Evolutionary conservation across 2,888 invertebrate genomes (phyloP).

Genomic region (Pilophorus perplexus): DNA sequence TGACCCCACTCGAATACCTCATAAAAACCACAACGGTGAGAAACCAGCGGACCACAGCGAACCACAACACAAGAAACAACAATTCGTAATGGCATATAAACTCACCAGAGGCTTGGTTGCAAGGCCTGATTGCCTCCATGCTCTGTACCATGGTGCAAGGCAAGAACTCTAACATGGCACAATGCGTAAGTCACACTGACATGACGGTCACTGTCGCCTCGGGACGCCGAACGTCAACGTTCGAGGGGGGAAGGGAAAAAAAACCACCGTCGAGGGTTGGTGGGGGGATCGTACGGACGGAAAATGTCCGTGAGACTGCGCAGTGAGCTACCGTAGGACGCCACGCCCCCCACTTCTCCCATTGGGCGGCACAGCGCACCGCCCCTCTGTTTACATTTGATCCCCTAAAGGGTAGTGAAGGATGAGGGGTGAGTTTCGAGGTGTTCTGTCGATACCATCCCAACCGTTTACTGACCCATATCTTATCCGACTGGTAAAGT

Average conservation of each 20-base stretch:
- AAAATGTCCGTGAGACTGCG: constrained; percentile 14
- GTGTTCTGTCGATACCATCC: constrained; percentile 18
- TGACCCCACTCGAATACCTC: no score
- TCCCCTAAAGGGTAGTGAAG: constrained; percentile 6
- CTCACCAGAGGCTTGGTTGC: constrained; percentile 46
- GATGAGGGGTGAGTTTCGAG: background rate
- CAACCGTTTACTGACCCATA: constrained; percentile 28
- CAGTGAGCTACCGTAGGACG: no score
- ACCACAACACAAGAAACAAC: no score
- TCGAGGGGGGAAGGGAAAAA: constrained; percentile 13
- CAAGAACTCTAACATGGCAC: constrained; percentile 47
- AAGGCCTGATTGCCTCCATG: constrained; percentile 46
- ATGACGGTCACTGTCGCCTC: constrained; percentile 38
- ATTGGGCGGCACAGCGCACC: constrained; percentile 3
- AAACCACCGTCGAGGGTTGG: constrained; percentile 10
- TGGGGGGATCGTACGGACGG: constrained; percentile 12
- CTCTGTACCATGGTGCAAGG: constrained; percentile 48
- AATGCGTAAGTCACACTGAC: constrained; percentile 38
- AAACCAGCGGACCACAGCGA: no score
- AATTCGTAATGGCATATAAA: no score
- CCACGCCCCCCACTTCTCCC: background rate
- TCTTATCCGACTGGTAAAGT: background rate
- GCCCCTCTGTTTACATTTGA: constrained; percentile 28
- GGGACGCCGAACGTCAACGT: constrained; percentile 23
- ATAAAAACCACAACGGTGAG: no score